These are phyloP conservation scores for Tetragnatha versicolor DNA, from an alignment of 1,140 invertebrate species.

Conservation along the genomic window DNA sequence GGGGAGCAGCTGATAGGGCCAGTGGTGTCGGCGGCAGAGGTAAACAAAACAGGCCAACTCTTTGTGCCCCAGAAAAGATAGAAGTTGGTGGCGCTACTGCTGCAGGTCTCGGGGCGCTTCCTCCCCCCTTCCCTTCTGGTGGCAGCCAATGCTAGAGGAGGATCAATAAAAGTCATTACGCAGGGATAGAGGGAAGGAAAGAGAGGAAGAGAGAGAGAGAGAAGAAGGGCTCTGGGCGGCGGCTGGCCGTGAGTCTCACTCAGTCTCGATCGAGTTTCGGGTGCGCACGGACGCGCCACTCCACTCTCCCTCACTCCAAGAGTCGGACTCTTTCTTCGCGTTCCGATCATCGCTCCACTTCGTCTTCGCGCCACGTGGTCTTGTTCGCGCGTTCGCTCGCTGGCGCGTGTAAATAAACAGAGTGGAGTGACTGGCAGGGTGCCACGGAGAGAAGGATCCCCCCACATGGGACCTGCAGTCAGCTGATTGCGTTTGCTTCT, in stretches of 20 bases:
- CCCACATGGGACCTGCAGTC: slow-evolving; percentile 29
- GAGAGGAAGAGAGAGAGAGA: neutral
- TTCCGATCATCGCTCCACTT: neutral
- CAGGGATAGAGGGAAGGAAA: slow-evolving; percentile 46
- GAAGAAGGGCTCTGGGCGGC: slow-evolving; percentile 5
- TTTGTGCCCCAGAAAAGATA: slow-evolving; percentile 54
- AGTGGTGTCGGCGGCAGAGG: slow-evolving; percentile 50
- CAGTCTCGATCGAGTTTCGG: slow-evolving; percentile 39
- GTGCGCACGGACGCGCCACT: neutral
- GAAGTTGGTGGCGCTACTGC: slow-evolving; percentile 48
- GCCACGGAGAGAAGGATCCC: neutral
- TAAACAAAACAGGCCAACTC: slow-evolving; percentile 57
- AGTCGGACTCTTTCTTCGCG: neutral
- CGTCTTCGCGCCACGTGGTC: neutral
- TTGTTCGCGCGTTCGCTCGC: neutral
- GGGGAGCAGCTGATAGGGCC: slow-evolving; percentile 51
- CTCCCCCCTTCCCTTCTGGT: neutral
- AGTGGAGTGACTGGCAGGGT: slow-evolving; percentile 38
- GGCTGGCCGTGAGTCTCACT: neutral
- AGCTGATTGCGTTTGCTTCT: slow-evolving; percentile 4
- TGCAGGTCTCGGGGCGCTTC: slow-evolving; percentile 42
- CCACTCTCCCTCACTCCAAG: neutral
- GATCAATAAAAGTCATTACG: slow-evolving; percentile 57
- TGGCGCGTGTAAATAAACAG: slow-evolving; percentile 34
- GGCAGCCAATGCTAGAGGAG: slow-evolving; percentile 51